These are phyloP conservation scores for Pangasius krempfi DNA, from an alignment of 2,797 vertebrate genomes.

Conservation along the genomic window DNA sequence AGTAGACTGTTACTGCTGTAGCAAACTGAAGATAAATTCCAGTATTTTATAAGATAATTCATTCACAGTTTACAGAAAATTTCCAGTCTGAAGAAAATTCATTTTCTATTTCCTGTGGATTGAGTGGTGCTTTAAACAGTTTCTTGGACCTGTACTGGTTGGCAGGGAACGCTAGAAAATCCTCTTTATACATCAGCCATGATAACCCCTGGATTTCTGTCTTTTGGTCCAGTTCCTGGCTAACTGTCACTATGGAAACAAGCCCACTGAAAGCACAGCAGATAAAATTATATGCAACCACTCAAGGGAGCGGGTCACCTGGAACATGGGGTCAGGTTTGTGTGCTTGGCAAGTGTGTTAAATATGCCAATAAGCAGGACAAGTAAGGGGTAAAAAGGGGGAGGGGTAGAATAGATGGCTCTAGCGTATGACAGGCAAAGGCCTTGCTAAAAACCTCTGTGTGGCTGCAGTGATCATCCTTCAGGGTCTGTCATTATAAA, in stretches of 20 bases:
- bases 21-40: background rate
- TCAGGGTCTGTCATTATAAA: conserved; percentile 67
- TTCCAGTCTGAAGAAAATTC: conserved; percentile 4
- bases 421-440: conserved; percentile 45
- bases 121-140: conserved; percentile 17
- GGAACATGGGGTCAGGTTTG: conserved; percentile 36
- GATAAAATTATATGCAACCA: conserved; percentile 74
- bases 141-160: conserved; percentile 8
- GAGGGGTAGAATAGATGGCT: conserved; percentile 33
- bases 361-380: conserved; percentile 39
- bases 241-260: conserved; percentile 72
- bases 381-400: background rate
- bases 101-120: background rate
- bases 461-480: conserved; percentile 74
- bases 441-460: conserved; percentile 50
- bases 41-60: background rate
- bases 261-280: conserved; percentile 70
- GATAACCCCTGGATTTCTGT: conserved; percentile 49
- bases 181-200: conserved; percentile 4
- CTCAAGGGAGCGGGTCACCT: conserved; percentile 58
- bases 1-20: conserved; percentile 17
- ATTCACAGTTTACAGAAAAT: background rate
- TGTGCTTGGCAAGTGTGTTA: conserved; percentile 3
- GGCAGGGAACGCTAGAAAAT: conserved; percentile 8
- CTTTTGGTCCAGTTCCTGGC: conserved; percentile 63